phyloP scores from a whole-genome alignment of 1,140 invertebrate species.

The Trachymyrmex septentrionalis region DNA sequence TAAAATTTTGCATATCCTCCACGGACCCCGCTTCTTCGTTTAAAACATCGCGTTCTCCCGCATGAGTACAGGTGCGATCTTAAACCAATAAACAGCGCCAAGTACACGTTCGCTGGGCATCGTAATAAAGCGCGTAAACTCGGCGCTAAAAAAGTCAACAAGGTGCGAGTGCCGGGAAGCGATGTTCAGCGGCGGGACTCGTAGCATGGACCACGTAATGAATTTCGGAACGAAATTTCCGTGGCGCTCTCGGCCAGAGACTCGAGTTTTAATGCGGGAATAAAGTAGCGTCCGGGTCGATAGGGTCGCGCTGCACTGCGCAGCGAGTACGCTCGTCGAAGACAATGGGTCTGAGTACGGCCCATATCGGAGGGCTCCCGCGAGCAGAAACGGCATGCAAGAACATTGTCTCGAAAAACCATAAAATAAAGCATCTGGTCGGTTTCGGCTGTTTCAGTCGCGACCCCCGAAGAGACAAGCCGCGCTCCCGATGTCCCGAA shows the following conservation, averaged over 20 bases:
- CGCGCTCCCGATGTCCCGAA: constrained; percentile 67
- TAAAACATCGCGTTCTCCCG: background rate
- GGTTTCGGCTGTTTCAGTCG: constrained; percentile 68
- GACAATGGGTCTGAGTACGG: constrained; percentile 81
- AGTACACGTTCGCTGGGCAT: constrained; percentile 28
- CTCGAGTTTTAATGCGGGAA: constrained; percentile 82
- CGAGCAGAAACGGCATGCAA: constrained; percentile 80
- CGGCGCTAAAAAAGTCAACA: constrained; percentile 70
- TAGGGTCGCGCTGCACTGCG: constrained; percentile 79
- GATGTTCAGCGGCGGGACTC: constrained; percentile 30
- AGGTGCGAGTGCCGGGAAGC: constrained; percentile 42
- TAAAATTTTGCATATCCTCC: background rate
- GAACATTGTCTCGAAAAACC: constrained; percentile 86
- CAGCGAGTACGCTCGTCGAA: constrained; percentile 77
- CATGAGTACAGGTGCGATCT: constrained; percentile 26
- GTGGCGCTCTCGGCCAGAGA: constrained; percentile 67
- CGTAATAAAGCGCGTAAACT: constrained; percentile 69
- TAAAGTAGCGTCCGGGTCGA: constrained; percentile 85
- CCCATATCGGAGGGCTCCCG: constrained; percentile 82
- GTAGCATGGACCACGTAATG: constrained; percentile 71
- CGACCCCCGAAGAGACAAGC: constrained; percentile 51
- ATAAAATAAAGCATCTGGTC: constrained; percentile 85
- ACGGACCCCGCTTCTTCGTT: background rate
- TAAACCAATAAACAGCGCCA: constrained; percentile 55
- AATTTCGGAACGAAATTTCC: constrained; percentile 79